Conservation (phyloP, 1,140 invertebrate genomes). For the Phymastichus coffea region DNA sequence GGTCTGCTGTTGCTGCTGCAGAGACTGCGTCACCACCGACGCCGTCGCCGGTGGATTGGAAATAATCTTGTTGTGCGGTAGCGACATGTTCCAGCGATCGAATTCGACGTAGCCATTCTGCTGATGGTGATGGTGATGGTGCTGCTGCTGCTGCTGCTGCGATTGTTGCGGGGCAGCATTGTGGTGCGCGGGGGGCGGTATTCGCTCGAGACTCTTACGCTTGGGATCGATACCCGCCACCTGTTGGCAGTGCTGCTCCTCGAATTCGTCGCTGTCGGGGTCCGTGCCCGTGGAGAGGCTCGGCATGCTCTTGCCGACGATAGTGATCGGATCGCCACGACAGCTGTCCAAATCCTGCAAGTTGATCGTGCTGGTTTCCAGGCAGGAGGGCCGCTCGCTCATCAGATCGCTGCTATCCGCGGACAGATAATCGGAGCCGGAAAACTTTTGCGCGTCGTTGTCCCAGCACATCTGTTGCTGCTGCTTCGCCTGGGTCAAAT, state of each 20-base stretch:
- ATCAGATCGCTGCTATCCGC: neutral
- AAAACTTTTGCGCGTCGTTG: slow-evolving; percentile 21
- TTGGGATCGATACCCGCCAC: slow-evolving; percentile 65
- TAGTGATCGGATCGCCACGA: slow-evolving; percentile 72
- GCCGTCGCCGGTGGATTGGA: slow-evolving; percentile 56
- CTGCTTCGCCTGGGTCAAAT: slow-evolving; percentile 46
- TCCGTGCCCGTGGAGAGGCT: slow-evolving; percentile 29
- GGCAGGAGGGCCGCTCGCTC: slow-evolving; percentile 32
- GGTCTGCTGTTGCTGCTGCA: neutral
- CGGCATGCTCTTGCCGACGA: slow-evolving; percentile 73
- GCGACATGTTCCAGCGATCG: slow-evolving; percentile 67
- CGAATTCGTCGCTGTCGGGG: neutral
- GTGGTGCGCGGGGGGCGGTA: slow-evolving; percentile 71
- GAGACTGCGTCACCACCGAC: neutral
- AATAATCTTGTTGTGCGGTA: slow-evolving; percentile 69
- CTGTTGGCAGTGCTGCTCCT: slow-evolving; percentile 41
- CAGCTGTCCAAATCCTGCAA: slow-evolving; percentile 71
- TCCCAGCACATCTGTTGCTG: slow-evolving; percentile 39
- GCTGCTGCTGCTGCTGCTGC: slow-evolving; percentile 46
- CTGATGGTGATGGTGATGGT: slow-evolving; percentile 51
- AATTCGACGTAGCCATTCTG: slow-evolving; percentile 74
- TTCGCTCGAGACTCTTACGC: slow-evolving; percentile 61
- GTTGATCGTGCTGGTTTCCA: slow-evolving; percentile 61
- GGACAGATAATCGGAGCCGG: neutral
- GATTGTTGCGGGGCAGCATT: slow-evolving; percentile 63